Percentiles rank a stretch among this genome's conserved stretches.
Conservation (phyloP, 64 coral and sea anemone genomes). For the Exaiptasia diaphana region DNA sequence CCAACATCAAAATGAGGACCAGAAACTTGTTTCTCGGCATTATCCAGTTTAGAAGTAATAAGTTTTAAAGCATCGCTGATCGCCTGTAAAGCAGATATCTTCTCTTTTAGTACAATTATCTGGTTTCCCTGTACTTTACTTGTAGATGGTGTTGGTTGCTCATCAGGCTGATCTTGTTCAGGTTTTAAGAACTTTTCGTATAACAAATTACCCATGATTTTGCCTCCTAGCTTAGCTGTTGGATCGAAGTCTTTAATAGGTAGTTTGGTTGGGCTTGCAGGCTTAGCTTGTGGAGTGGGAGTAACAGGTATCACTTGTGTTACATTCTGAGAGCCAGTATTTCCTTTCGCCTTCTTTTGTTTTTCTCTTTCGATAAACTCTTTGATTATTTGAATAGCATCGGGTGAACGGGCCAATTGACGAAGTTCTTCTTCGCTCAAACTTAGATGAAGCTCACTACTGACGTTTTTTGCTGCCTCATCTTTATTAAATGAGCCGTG, state of each 20-base stretch:
- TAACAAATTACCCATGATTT: conserved; percentile 2
- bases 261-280: background rate
- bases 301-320: background rate
- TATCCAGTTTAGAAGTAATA: conserved; percentile 11
- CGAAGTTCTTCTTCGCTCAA: background rate
- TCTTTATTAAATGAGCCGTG: background rate
- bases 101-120: conserved; percentile 7
- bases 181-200: conserved; percentile 20
- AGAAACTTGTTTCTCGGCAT: background rate
- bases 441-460: background rate
- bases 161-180: background rate
- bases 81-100: conserved; percentile 43
- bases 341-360: background rate
- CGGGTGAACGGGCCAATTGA: background rate
- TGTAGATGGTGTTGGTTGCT: background rate
- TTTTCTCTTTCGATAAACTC: background rate
- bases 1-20: background rate
- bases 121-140: background rate
- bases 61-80: conserved; percentile 56
- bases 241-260: background rate
- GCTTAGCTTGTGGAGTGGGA: background rate
- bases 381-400: background rate
- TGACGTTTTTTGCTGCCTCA: background rate
- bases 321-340: background rate
- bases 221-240: conserved; percentile 16